Conservation (phyloP, 2,888 invertebrate genomes). For the Amblyjoppa proteus region DNA sequence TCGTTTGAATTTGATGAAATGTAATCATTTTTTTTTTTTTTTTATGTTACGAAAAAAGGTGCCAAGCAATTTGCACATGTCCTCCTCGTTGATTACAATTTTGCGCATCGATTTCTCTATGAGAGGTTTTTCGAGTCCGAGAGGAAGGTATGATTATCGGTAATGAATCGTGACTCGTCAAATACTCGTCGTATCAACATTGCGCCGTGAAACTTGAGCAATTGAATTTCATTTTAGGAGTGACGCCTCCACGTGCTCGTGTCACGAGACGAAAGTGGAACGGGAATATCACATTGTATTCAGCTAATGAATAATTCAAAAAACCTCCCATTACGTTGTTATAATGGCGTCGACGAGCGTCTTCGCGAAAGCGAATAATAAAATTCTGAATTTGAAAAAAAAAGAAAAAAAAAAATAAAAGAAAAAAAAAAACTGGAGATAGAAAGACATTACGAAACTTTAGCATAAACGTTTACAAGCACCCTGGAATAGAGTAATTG, state of each 20-base stretch:
- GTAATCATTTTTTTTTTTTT: too few species aligned
- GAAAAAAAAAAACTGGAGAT: constrained; percentile 7
- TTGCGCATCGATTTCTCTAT: too few species aligned
- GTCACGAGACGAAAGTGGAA: background rate
- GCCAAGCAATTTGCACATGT: too few species aligned
- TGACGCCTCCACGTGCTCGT: background rate
- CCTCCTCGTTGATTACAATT: too few species aligned
- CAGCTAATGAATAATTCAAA: constrained; percentile 11
- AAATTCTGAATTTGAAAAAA: background rate
- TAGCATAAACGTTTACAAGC: constrained; percentile 38
- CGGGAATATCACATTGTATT: background rate
- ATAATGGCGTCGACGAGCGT: background rate
- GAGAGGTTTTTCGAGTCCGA: too few species aligned
- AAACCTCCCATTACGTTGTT: background rate
- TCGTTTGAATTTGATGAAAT: too few species aligned
- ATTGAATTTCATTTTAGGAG: background rate
- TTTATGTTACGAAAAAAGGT: too few species aligned
- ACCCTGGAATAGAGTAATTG: constrained; percentile 18
- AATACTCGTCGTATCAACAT: background rate
- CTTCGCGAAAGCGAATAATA: background rate
- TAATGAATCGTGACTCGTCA: too few species aligned
- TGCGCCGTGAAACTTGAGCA: background rate
- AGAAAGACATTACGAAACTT: background rate
- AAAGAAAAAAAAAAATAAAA: background rate
- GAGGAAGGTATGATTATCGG: too few species aligned